phyloP scores from a whole-genome alignment of 23 tunicate species.

The Trididemnum clinides region DNA sequence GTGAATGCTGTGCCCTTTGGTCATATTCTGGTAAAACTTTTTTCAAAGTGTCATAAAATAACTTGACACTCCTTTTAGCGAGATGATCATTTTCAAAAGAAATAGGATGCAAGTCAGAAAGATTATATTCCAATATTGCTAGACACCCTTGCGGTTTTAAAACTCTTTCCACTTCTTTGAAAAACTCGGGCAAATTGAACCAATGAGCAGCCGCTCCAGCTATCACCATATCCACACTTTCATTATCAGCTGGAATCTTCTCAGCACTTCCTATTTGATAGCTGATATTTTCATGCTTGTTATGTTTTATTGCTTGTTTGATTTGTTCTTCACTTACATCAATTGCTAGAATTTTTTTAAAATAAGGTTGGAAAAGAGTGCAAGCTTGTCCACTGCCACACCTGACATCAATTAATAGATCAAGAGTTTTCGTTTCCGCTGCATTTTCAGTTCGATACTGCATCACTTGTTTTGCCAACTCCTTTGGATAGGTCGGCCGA shows the following conservation, averaged over 20 bases:
- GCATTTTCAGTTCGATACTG: not conserved
- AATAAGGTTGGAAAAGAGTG: constrained; percentile 9
- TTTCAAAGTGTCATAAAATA: not conserved
- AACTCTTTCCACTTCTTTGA: constrained; percentile 53
- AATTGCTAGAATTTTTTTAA: constrained; percentile 37
- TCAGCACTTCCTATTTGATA: constrained; percentile 52
- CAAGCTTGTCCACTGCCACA: constrained; percentile 71
- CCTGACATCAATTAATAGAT: constrained; percentile 61
- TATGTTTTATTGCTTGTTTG: constrained; percentile 31
- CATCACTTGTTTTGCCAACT: constrained; percentile 7
- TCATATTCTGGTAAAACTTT: no score
- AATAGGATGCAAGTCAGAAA: not conserved
- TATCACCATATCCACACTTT: constrained; percentile 59
- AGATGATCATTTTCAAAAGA: no score
- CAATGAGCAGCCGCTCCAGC: constrained; percentile 72
- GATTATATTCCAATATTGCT: constrained; percentile 47
- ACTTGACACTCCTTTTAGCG: no score
- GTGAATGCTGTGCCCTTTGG: not conserved
- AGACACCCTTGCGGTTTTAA: constrained; percentile 68
- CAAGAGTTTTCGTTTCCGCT: not conserved
- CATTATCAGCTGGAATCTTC: constrained; percentile 30
- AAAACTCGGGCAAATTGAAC: constrained; percentile 65
- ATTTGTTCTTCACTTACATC: constrained; percentile 60
- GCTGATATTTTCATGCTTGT: constrained; percentile 4
- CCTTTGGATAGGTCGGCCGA: constrained; percentile 17